Conservation (phyloP, 2,113 vertebrate genomes). For the Solea solea region DNA sequence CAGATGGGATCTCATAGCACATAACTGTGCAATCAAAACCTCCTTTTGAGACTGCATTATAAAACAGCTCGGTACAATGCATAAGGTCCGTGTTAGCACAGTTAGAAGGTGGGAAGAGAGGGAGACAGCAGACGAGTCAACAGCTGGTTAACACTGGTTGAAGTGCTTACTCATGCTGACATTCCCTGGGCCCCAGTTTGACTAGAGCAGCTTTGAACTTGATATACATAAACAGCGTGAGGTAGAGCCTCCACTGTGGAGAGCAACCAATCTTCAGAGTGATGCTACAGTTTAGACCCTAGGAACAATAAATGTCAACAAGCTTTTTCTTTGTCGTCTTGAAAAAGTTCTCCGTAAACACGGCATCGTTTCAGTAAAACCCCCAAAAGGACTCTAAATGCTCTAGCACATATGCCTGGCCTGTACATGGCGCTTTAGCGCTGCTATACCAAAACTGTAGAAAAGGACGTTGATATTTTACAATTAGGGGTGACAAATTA, state of each 20-base stretch:
- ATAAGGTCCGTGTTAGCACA: not conserved
- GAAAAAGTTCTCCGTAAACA: too few species aligned
- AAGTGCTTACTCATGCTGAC: conserved; percentile 53
- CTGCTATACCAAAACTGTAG: too few species aligned
- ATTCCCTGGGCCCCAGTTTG: conserved; percentile 40
- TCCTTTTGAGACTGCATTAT: conserved; percentile 45
- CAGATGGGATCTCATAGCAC: conserved; percentile 53
- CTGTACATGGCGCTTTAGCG: too few species aligned
- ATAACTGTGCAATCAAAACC: conserved; percentile 44
- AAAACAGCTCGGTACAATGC: conserved; percentile 10
- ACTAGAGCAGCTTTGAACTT: conserved; percentile 55
- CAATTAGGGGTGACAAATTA: too few species aligned
- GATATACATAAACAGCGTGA: conserved; percentile 54
- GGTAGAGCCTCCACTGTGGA: conserved; percentile 26
- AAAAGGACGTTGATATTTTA: too few species aligned
- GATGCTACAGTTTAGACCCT: too few species aligned
- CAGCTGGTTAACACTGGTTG: conserved; percentile 26
- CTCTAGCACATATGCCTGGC: too few species aligned
- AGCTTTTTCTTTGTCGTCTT: too few species aligned
- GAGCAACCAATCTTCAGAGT: not conserved
- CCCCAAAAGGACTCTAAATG: too few species aligned
- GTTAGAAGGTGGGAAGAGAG: conserved; percentile 11
- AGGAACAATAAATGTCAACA: too few species aligned
- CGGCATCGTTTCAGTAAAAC: too few species aligned
- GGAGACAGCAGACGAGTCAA: conserved; percentile 35